Percentiles rank a stretch among this genome's conserved stretches.
These are phyloP conservation scores for Panonychus citri DNA, from an alignment of 1,140 invertebrate species.

Conservation along the genomic window DNA sequence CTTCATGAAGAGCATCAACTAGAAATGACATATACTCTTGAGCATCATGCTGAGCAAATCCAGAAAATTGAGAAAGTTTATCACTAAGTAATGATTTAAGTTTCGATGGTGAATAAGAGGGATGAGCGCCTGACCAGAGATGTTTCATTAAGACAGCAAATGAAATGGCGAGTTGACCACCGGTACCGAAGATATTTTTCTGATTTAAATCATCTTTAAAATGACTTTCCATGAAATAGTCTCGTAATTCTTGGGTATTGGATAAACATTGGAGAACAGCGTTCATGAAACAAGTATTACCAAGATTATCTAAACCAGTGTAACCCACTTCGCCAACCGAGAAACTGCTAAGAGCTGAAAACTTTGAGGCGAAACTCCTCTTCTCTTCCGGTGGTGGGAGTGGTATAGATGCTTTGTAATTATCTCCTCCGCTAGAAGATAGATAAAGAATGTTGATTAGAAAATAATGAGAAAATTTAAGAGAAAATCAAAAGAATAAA, in stretches of 20 bases:
- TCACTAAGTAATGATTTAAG: conserved; percentile 27
- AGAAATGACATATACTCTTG: conserved; percentile 33
- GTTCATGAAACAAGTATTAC: conserved; percentile 27
- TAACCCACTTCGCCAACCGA: conserved; percentile 1
- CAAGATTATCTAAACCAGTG: conserved; percentile 23
- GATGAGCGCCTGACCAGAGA: conserved; percentile 23
- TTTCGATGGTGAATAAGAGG: conserved; percentile 23
- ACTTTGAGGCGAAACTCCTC: no score
- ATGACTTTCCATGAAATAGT: conserved; percentile 21
- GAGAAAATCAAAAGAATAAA: no score
- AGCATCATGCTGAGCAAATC: conserved; percentile 32
- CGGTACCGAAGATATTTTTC: conserved; percentile 23
- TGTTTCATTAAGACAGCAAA: conserved; percentile 24
- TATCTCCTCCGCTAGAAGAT: no score
- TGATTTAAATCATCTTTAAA: conserved; percentile 21
- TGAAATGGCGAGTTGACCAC: conserved; percentile 23
- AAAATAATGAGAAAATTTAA: no score
- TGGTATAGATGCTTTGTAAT: no score
- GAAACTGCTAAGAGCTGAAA: no score
- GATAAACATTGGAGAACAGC: conserved; percentile 27
- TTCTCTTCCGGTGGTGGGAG: no score
- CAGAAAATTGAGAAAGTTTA: conserved; percentile 28
- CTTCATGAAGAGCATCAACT: conserved; percentile 31
- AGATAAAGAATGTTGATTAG: no score
- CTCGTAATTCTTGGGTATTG: conserved; percentile 19